A percentile compares a stretch with the other conserved stretches of the same genome.
Evolutionary conservation across 2,113 vertebrate species (phyloP).

Genomic region (Archilochus colubris): DNA sequence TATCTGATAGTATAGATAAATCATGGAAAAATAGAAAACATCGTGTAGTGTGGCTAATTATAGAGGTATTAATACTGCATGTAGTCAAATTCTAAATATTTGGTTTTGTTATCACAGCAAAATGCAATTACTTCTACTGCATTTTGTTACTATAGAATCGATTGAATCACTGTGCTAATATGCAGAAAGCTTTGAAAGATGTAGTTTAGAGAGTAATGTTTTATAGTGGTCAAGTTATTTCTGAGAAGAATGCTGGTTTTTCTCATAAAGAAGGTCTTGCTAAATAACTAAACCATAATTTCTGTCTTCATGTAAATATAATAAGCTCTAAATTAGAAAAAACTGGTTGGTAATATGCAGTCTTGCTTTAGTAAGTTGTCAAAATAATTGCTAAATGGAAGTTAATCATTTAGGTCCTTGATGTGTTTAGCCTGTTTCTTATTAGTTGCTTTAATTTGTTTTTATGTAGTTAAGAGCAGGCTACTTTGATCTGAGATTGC

Average conservation of each 20-base stretch:
- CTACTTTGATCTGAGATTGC: conserved; percentile 54
- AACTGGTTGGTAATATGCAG: background rate
- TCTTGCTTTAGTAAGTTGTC: conserved; percentile 17
- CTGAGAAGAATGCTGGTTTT: background rate
- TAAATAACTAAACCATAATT: background rate
- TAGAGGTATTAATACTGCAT: conserved; percentile 63
- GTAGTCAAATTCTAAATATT: conserved; percentile 65
- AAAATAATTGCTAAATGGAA: conserved; percentile 39
- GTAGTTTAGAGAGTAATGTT: background rate
- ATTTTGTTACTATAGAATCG: conserved; percentile 41
- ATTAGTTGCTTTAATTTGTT: conserved; percentile 42
- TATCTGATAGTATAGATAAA: conserved; percentile 58
- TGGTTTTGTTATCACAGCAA: conserved; percentile 53
- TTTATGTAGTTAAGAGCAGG: conserved; percentile 14
- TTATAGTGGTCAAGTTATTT: conserved; percentile 2
- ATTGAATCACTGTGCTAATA: background rate
- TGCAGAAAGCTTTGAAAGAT: background rate
- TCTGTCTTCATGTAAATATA: conserved; percentile 3
- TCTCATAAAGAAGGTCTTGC: background rate
- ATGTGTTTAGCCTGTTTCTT: conserved; percentile 31
- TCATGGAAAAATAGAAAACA: conserved; percentile 61
- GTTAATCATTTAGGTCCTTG: conserved; percentile 28
- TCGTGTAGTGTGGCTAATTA: conserved; percentile 68
- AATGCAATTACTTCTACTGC: conserved; percentile 61
- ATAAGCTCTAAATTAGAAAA: conserved; percentile 14